phyloP scores from a whole-genome alignment of 2,113 vertebrate species.

The Austrofundulus limnaeus region DNA sequence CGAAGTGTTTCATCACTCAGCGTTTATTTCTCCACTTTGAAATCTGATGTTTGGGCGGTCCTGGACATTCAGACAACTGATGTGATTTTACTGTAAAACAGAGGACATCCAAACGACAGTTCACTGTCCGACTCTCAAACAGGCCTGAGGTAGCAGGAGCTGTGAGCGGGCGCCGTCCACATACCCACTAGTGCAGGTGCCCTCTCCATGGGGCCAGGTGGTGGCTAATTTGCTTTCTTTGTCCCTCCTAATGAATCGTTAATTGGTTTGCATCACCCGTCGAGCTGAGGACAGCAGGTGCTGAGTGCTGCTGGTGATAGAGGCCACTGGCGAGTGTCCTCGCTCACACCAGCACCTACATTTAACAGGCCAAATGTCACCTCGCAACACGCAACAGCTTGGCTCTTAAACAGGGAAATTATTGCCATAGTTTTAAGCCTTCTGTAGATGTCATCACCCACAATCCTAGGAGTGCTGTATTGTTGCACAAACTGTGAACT shows the following conservation, averaged over 20 bases:
- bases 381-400: constrained; percentile 39
- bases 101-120: constrained; percentile 22
- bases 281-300: constrained; percentile 69
- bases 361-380: constrained; percentile 69
- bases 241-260: constrained; percentile 81
- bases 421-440: background rate
- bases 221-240: constrained; percentile 76
- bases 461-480: too few species aligned
- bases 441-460: background rate
- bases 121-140: constrained; percentile 42
- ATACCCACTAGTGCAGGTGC: constrained; percentile 79
- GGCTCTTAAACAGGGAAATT: constrained; percentile 25
- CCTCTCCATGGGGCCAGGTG: constrained; percentile 81
- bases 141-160: constrained; percentile 45
- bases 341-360: constrained; percentile 32
- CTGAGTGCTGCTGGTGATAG: constrained; percentile 58
- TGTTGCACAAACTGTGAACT: too few species aligned
- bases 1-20: background rate
- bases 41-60: constrained; percentile 23
- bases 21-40: constrained; percentile 19
- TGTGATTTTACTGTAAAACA: constrained; percentile 42
- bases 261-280: constrained; percentile 81
- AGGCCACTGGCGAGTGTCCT: constrained; percentile 51
- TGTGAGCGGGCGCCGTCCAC: constrained; percentile 60
- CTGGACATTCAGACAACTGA: constrained; percentile 36